Conservation (phyloP, 2,113 vertebrate genomes). For the Zosterops borbonicus region DNA sequence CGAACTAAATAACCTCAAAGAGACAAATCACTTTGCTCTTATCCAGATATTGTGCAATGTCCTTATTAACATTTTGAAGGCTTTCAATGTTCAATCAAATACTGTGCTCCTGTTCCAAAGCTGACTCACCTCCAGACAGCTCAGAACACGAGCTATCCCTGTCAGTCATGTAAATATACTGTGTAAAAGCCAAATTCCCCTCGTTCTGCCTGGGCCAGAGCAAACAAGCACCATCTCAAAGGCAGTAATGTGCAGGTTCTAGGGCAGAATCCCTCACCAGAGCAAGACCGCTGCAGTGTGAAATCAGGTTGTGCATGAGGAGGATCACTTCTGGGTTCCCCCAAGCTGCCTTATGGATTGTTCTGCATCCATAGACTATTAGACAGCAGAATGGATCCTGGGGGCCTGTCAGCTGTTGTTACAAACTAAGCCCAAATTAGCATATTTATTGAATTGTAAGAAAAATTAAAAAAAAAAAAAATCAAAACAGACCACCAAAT, state of each 20-base stretch:
- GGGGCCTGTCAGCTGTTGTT: background rate
- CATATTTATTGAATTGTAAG: conserved; percentile 32
- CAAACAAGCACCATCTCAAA: background rate
- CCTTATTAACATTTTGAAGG: background rate
- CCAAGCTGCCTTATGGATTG: background rate
- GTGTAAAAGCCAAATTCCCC: background rate
- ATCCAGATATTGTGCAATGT: background rate
- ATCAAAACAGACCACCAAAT: background rate
- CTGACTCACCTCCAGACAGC: background rate
- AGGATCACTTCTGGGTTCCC: background rate
- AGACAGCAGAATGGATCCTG: background rate
- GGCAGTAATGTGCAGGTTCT: background rate
- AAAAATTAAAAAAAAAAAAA: background rate
- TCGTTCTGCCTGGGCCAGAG: background rate
- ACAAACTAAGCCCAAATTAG: conserved; percentile 25
- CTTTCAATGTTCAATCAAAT: background rate
- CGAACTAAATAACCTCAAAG: background rate
- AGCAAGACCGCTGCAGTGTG: background rate
- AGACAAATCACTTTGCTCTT: background rate
- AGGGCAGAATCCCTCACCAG: background rate
- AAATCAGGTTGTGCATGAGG: background rate
- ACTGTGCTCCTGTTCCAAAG: background rate
- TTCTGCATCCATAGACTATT: background rate
- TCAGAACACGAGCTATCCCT: background rate
- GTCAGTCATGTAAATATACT: background rate